Evolutionary conservation across 1,140 invertebrate genomes (phyloP).

Genomic region (Formica exsecta): DNA sequence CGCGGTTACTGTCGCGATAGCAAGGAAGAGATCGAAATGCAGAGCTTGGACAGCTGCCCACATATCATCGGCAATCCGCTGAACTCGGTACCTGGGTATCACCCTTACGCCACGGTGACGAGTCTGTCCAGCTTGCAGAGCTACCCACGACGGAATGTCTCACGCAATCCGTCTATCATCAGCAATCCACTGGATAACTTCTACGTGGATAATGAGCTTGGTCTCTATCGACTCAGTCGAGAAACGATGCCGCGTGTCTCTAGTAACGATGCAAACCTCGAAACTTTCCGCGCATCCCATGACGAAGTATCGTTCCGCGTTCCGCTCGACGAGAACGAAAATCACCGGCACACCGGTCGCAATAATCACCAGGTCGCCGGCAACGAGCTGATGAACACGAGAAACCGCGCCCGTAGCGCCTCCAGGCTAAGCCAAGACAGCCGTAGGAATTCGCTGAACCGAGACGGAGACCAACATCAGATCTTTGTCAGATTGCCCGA

Average conservation of each 20-base stretch:
- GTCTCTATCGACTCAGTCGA: constrained; percentile 61
- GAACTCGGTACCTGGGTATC: constrained; percentile 68
- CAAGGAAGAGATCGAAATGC: constrained; percentile 83
- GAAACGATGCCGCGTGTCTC: constrained; percentile 60
- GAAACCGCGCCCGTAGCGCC: constrained; percentile 73
- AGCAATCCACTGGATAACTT: constrained; percentile 80
- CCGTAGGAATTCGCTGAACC: constrained; percentile 50
- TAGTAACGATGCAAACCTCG: constrained; percentile 69
- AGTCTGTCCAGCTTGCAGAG: constrained; percentile 79
- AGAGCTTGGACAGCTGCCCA: constrained; percentile 77
- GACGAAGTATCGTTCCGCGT: constrained; percentile 61
- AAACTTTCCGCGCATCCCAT: constrained; percentile 59
- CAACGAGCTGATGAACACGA: constrained; percentile 78
- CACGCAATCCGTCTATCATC: constrained; percentile 79
- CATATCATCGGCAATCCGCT: constrained; percentile 79
- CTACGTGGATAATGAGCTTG: constrained; percentile 80
- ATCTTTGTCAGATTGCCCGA: constrained; percentile 55
- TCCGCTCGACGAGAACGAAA: constrained; percentile 55
- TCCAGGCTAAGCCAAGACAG: constrained; percentile 64
- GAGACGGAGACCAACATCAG: constrained; percentile 54
- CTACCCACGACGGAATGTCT: constrained; percentile 75
- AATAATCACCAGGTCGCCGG: constrained; percentile 62
- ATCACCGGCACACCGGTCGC: constrained; percentile 52
- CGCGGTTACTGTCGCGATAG: constrained; percentile 75
- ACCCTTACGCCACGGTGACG: constrained; percentile 73